Percentiles rank a stretch among this genome's conserved stretches.
Conservation (phyloP, 2,888 invertebrate species). For the Agriopis aurantiaria region DNA sequence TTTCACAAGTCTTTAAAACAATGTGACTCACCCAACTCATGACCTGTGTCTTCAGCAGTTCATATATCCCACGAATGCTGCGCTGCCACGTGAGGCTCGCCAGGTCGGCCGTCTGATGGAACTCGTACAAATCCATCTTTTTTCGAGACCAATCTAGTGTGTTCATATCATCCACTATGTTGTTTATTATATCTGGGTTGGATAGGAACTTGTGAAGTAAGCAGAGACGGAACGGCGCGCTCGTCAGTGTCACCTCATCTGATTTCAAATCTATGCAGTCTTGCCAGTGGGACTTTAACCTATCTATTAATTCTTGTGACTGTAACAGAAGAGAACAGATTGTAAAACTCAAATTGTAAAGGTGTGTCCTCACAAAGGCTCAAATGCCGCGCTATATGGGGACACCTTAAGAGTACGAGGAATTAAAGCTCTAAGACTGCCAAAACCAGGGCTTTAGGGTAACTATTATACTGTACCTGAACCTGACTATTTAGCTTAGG, state of each 20-base stretch:
- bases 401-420: too few relatives aligned
- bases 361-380: too few relatives aligned
- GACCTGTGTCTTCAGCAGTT: constrained; percentile 88
- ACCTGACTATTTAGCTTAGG: constrained; percentile 71
- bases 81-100: constrained; percentile 84
- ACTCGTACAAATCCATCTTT: constrained; percentile 95
- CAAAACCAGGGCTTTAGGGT: not conserved
- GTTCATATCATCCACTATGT: constrained; percentile 89
- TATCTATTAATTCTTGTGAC: constrained; percentile 74
- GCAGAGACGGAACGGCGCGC: constrained; percentile 89
- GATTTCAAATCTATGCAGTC: constrained; percentile 68
- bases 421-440: not conserved
- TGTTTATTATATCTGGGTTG: constrained; percentile 85
- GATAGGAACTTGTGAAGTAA: constrained; percentile 88
- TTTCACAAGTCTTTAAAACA: not conserved
- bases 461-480: constrained; percentile 58
- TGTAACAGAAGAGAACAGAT: constrained; percentile 47
- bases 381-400: too few relatives aligned
- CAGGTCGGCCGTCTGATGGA: constrained; percentile 92
- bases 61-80: constrained; percentile 88
- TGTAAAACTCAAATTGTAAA: not conserved
- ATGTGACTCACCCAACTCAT: constrained; percentile 88
- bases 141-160: constrained; percentile 90
- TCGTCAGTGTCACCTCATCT: constrained; percentile 82
- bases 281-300: constrained; percentile 79